A percentile compares a stretch with the other conserved stretches of the same genome.
These are phyloP conservation scores for Ptilodon capucinus DNA, from an alignment of 2,888 invertebrate species.

Conservation along the genomic window DNA sequence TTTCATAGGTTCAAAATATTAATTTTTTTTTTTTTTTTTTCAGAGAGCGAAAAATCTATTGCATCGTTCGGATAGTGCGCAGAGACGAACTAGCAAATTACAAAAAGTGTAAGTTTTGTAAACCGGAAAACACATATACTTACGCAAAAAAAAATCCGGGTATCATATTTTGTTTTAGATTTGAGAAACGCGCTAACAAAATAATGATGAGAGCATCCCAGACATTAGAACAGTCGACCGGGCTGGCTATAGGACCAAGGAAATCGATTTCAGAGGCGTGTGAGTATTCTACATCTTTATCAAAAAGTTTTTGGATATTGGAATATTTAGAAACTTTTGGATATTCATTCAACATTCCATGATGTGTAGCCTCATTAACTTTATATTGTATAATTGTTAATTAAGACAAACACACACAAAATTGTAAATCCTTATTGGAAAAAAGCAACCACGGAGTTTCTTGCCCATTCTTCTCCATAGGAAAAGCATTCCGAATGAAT, in stretches of 20 bases:
- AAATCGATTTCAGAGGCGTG: constrained; percentile 75
- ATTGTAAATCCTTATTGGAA: too few relatives aligned
- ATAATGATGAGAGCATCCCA: constrained; percentile 92
- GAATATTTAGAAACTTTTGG: too few relatives aligned
- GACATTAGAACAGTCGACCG: constrained; percentile 91
- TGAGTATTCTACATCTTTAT: constrained; percentile 53
- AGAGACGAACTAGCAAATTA: constrained; percentile 88
- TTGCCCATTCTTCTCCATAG: too few relatives aligned
- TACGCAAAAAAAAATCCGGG: too few relatives aligned
- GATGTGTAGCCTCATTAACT: too few relatives aligned
- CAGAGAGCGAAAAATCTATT: constrained; percentile 88
- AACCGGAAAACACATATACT: too few relatives aligned
- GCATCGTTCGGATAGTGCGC: constrained; percentile 88
- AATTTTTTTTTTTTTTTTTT: constrained; percentile 30
- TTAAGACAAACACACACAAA: too few relatives aligned
- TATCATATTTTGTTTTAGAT: constrained; percentile 54
- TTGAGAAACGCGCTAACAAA: constrained; percentile 91
- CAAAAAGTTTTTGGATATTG: too few relatives aligned
- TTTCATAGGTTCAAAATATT: background rate
- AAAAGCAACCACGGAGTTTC: too few relatives aligned
- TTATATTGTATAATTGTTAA: too few relatives aligned
- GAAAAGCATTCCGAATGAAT: too few relatives aligned
- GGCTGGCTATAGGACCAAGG: constrained; percentile 87
- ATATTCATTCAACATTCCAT: too few relatives aligned
- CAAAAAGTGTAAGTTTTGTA: constrained; percentile 91